phyloP scores from a whole-genome alignment of 30 jellyfish, hydroid and myxozoan genomes.

The Hydra vulgaris region DNA sequence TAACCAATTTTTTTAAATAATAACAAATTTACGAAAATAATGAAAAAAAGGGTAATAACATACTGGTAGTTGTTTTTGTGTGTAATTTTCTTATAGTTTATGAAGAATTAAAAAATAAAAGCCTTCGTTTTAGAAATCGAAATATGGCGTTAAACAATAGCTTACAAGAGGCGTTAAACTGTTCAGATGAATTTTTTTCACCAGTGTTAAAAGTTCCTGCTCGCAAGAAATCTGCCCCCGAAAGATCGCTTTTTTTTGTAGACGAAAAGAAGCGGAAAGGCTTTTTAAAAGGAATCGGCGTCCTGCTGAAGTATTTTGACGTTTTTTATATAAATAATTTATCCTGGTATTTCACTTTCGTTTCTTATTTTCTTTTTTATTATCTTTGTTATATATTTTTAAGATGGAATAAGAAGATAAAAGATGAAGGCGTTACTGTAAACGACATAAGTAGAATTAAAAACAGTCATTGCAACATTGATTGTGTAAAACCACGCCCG shows the following conservation, averaged over 20 bases:
- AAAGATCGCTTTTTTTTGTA: not conserved
- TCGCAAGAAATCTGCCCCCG: conserved; percentile 37
- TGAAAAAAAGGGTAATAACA: too few species aligned
- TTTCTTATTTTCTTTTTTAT: not conserved
- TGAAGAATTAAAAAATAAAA: too few species aligned
- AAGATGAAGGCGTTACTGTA: not conserved
- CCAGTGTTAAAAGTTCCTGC: conserved; percentile 21
- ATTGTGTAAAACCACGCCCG: conserved; percentile 3
- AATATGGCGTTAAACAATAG: conserved; percentile 8
- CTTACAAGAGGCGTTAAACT: not conserved
- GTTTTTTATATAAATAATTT: not conserved
- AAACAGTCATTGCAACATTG: not conserved
- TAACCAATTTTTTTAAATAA: too few species aligned
- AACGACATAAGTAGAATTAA: not conserved
- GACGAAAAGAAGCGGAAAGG: conserved; percentile 56
- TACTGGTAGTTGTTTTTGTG: too few species aligned
- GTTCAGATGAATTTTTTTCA: not conserved
- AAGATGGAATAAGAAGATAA: conserved; percentile 3
- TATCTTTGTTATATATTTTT: too few species aligned
- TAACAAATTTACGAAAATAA: too few species aligned
- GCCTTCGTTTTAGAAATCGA: conserved; percentile 14
- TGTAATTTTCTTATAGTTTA: too few species aligned
- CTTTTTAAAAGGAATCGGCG: conserved; percentile 80
- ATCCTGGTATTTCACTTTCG: not conserved
- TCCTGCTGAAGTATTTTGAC: conserved; percentile 51